These are phyloP conservation scores for Hepsetus odoe DNA, from an alignment of 2,113 vertebrate species.

Conservation along the genomic window DNA sequence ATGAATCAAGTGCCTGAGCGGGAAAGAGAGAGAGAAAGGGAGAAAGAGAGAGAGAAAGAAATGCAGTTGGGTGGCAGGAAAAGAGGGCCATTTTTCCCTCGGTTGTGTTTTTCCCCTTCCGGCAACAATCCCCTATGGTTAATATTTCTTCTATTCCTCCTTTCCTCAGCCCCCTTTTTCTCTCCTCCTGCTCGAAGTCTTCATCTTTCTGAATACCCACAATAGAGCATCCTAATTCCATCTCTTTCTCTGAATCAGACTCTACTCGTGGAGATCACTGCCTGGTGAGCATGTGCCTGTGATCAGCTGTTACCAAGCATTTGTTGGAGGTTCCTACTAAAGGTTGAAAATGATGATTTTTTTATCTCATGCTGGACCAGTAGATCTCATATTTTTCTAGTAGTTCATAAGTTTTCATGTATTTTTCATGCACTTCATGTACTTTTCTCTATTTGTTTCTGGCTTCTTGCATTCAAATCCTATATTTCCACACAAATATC, in stretches of 20 bases:
- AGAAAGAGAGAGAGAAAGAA: slow-evolving; percentile 47
- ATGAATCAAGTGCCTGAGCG: slow-evolving; percentile 77
- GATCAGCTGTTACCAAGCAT: neutral
- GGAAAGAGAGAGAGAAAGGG: slow-evolving; percentile 55
- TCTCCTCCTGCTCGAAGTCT: slow-evolving; percentile 9
- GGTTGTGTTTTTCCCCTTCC: slow-evolving; percentile 25
- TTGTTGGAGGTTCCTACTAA: neutral
- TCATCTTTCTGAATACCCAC: slow-evolving; percentile 14
- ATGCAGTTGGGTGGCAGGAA: slow-evolving; percentile 45
- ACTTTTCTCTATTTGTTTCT: too few relatives aligned
- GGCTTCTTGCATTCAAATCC: too few relatives aligned
- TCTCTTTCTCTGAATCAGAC: slow-evolving; percentile 21
- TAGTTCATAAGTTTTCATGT: too few relatives aligned
- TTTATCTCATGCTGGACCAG: too few relatives aligned
- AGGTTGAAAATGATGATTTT: too few relatives aligned
- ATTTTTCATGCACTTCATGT: too few relatives aligned
- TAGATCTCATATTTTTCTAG: too few relatives aligned
- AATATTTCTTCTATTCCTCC: slow-evolving; percentile 43
- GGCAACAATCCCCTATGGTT: slow-evolving; percentile 52
- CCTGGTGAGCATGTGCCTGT: neutral
- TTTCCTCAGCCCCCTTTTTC: slow-evolving; percentile 35
- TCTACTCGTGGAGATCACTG: slow-evolving; percentile 9
- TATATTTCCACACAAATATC: too few relatives aligned
- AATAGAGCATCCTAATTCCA: slow-evolving; percentile 41
- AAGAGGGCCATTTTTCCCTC: slow-evolving; percentile 50